Percentiles rank a stretch among this genome's conserved stretches.
phyloP scores from a whole-genome alignment of 2,888 invertebrate genomes.

The Chrysomela aeneicollis region DNA sequence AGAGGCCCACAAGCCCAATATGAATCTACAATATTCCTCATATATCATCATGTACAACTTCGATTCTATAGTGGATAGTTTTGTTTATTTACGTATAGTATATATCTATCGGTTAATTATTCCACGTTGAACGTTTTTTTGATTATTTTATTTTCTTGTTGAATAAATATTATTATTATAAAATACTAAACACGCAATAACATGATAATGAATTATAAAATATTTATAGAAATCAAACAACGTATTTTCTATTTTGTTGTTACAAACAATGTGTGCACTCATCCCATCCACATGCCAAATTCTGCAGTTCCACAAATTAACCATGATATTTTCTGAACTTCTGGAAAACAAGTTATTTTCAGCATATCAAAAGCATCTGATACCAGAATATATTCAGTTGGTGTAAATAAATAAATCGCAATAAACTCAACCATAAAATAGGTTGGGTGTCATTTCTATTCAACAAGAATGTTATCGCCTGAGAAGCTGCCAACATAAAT shows the following conservation, averaged over 20 bases:
- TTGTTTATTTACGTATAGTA: too few relatives aligned
- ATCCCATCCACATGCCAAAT: not conserved
- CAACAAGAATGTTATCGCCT: not conserved
- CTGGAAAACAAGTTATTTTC: slow-evolving; percentile 22
- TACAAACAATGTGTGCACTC: not conserved
- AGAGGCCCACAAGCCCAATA: too few relatives aligned
- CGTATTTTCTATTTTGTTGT: not conserved
- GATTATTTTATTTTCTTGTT: not conserved
- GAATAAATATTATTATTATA: not conserved
- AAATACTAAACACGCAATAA: too few relatives aligned
- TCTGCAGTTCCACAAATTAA: not conserved
- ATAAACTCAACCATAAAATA: not conserved
- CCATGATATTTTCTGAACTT: not conserved
- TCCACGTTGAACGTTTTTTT: too few relatives aligned
- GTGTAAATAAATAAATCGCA: not conserved
- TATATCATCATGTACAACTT: too few relatives aligned
- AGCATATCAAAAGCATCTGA: not conserved
- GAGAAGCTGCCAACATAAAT: not conserved
- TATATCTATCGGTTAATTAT: too few relatives aligned
- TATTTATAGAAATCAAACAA: not conserved
- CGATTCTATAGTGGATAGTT: too few relatives aligned
- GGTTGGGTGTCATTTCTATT: not conserved
- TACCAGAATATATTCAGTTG: not conserved
- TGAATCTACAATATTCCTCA: too few relatives aligned
- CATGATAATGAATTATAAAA: not conserved